Conservation (phyloP, 2,797 vertebrate genomes). For the Crypturellus tataupa region DNA sequence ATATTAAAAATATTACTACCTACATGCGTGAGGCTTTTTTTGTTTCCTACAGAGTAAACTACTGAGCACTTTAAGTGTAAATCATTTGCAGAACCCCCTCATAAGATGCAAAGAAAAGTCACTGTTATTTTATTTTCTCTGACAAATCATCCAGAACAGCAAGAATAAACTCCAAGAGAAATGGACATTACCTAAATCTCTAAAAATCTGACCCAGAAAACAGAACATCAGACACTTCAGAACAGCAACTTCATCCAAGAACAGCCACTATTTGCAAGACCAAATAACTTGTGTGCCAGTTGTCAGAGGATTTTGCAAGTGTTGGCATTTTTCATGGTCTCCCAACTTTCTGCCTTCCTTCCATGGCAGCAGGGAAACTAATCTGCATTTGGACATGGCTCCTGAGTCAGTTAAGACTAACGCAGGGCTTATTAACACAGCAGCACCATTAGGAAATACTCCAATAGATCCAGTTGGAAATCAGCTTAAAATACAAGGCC, state of each 20-base stretch:
- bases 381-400: neutral
- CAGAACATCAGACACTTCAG: neutral
- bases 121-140: neutral
- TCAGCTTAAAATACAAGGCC: neutral
- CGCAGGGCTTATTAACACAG: neutral
- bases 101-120: neutral
- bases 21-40: neutral
- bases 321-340: neutral
- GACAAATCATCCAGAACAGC: neutral
- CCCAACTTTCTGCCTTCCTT: neutral
- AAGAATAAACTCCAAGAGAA: neutral
- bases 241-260: neutral
- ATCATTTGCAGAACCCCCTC: neutral
- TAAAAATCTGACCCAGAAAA: neutral
- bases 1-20: neutral
- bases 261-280: neutral
- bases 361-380: rapidly evolving
- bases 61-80: neutral
- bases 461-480: neutral
- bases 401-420: neutral
- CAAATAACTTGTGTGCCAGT: neutral
- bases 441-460: neutral
- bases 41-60: neutral
- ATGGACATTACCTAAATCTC: neutral
- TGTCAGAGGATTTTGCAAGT: neutral